Base-by-base conservation (phyloP, 2,888 invertebrate genomes). In the Oxystoma pomonae region DNA sequence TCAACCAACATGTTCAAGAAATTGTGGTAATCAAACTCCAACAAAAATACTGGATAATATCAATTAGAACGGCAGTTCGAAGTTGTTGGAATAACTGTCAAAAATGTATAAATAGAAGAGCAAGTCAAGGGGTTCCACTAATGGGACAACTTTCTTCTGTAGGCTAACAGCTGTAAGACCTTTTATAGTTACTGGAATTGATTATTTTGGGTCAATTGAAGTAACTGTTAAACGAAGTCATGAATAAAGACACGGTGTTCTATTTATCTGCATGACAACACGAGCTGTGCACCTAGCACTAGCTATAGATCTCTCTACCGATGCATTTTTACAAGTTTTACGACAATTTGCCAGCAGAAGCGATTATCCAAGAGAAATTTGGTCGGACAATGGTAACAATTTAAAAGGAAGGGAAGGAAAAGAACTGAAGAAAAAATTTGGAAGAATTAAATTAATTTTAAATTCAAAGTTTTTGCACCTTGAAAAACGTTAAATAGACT, bases 71-170 rank as follows among this genome's bases (percentile, higher is more conserved):
- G 3, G 35, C 35, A 35, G 35, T 35, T 35, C 3, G 12, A 35
- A 12, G 35, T 35, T 35, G n/a, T 58, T 58, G 49, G 58, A 49
- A n/a, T 16, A 58, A 49, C 19, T 58, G 58, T 50, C 58, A 49
- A 49, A 2, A 35, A 2, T 58, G 58, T 16, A 49, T 35, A 49
- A 58, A 58, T 49, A 9, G 49, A 49, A 58, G 19, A 16, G n/a
- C 58, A 49, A 16, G 16, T n/a, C 58, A 35, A 16, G 1, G 5
- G 35, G 18, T 58, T 2, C 58, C 58, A 2, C n/a, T 22, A 1
- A 58, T 58, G 35, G 58, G 58, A 49, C 35, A 58, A 49, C 17
- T 58, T 1, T 19, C 49, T 1, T 16, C 21, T 16, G 21, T 20
- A 21, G 21, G 16, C 21, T 21, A 57, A 9, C 21, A 21, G 2